Base-by-base conservation (phyloP, 2,113 vertebrate species). In the Arenaria interpres region DNA sequence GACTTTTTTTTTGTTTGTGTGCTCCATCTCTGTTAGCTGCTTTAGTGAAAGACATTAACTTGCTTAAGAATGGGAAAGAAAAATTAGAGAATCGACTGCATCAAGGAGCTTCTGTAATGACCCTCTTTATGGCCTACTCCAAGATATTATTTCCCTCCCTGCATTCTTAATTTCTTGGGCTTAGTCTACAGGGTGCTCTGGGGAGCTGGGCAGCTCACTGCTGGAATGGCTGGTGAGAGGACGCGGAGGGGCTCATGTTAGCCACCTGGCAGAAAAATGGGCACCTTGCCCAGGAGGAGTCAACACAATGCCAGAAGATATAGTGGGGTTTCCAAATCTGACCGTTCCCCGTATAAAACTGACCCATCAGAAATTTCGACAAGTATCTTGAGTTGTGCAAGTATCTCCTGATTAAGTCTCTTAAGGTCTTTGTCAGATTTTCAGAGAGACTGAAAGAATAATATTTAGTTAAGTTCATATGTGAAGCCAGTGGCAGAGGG, bases 351-450 rank as follows among this genome's bases (percentile, higher is more conserved):
- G 4, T 32, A 43, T 12, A 69, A 81, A 88, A 51, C 5, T 46
- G 43, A 80, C 30, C 5, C 6, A 30, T 48, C 35, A 89, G n/a
- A 91, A 79, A 62, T 62, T 60, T 91, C 56, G 67, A 37, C 19
- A 43, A 6, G 37, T 43, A 6, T 45, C 21, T 19, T 62, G 62
- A 83, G 35, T 27, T 0, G 0, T 62, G 27, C 13, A 66, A 39
- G 7, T 48, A 56, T 37, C 32, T 68, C 24, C 24, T 72, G 37
- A 41, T 79, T 53, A 79, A 67, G 22, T n/a, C 14, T 66, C 27
- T 2, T 10, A 20, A 39, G 11, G 8, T 27, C 17, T 69, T 59
- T n/a, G 16, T 12, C 41, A 77, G 33, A 43, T 66, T 88, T 90
- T 69, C 41, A 78, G 63, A 67, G 21, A 53, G 48, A 64, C 7